Conservation (phyloP, 2,888 invertebrate genomes). For the Myopa testacea region DNA sequence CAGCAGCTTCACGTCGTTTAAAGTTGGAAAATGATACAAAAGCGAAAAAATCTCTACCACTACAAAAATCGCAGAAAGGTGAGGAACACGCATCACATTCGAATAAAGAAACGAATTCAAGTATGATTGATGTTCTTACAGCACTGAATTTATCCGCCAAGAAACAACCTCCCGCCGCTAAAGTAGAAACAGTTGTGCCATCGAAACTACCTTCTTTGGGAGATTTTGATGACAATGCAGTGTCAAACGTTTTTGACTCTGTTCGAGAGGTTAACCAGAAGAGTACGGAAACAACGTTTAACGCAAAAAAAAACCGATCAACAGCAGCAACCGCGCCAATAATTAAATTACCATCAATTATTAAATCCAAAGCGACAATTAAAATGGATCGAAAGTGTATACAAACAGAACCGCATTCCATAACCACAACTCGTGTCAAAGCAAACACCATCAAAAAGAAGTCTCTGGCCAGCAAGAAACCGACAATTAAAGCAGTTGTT, state of each 20-base stretch:
- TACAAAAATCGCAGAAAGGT: not conserved
- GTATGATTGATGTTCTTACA: slow-evolving; percentile 59
- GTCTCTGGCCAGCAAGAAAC: not conserved
- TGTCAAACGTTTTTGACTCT: slow-evolving; percentile 38
- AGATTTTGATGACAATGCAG: slow-evolving; percentile 41
- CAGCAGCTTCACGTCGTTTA: slow-evolving; percentile 4
- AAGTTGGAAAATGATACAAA: not conserved
- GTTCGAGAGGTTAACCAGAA: not conserved
- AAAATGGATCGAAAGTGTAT: slow-evolving; percentile 51
- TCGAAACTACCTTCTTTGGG: slow-evolving; percentile 15
- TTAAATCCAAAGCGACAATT: slow-evolving; percentile 17
- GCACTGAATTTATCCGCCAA: slow-evolving; percentile 64
- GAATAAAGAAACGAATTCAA: slow-evolving; percentile 39
- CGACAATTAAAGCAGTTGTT: slow-evolving; percentile 1
- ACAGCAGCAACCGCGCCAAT: not conserved
- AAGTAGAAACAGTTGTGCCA: slow-evolving; percentile 33
- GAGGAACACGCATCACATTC: not conserved
- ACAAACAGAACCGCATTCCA: slow-evolving; percentile 57
- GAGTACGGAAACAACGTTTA: not conserved
- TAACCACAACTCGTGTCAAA: slow-evolving; percentile 42
- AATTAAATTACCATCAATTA: not conserved
- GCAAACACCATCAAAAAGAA: slow-evolving; percentile 43
- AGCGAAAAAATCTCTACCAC: slow-evolving; percentile 45
- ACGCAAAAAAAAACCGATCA: slow-evolving; percentile 18
- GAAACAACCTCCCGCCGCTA: slow-evolving; percentile 49